These are phyloP conservation scores for Podiceps cristatus DNA, from an alignment of 2,113 vertebrate genomes.

Conservation along the genomic window DNA sequence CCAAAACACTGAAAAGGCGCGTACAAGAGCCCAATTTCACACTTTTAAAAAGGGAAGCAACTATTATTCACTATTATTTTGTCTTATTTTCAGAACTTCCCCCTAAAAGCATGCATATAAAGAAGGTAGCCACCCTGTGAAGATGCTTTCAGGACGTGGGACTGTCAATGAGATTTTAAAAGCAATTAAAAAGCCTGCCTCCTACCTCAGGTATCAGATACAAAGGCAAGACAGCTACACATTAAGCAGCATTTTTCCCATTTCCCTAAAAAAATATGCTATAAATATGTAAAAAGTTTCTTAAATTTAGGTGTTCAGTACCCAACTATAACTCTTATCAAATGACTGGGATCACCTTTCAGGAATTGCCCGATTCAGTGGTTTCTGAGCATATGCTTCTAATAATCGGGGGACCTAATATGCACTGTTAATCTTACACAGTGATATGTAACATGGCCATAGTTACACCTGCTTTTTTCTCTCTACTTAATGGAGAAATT, in stretches of 20 bases:
- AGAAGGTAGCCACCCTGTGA: background rate
- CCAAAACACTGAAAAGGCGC: background rate
- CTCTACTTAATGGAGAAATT: background rate
- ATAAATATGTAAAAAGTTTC: background rate
- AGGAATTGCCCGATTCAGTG: background rate
- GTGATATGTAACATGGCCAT: background rate
- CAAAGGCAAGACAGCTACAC: background rate
- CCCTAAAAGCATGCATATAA: background rate
- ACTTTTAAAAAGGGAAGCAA: background rate
- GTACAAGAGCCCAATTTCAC: background rate
- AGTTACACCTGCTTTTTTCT: background rate
- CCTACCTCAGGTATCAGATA: background rate
- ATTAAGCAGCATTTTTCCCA: background rate
- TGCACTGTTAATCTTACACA: background rate
- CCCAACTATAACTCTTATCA: background rate
- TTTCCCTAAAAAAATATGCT: background rate
- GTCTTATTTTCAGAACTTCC: background rate
- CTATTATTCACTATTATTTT: background rate
- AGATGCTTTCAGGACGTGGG: background rate
- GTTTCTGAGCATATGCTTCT: background rate
- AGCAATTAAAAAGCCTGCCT: background rate
- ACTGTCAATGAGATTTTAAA: background rate
- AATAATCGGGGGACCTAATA: background rate
- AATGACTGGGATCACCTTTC: background rate
- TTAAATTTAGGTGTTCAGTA: background rate